A percentile compares a stretch with the other conserved stretches of the same genome.
Evolutionary conservation across 1,140 invertebrate species (phyloP).

Genomic region (Apis florea): DNA sequence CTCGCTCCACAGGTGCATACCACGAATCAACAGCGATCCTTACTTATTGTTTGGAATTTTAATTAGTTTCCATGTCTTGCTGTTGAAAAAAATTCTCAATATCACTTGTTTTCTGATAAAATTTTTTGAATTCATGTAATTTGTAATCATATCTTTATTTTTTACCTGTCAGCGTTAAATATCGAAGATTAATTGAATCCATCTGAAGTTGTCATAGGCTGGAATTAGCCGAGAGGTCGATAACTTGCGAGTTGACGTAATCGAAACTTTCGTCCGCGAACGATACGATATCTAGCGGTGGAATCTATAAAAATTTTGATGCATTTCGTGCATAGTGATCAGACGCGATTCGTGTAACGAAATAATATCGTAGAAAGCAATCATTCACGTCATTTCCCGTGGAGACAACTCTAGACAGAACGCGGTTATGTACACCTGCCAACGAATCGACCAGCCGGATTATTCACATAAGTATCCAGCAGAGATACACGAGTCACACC

Average conservation of each 20-base stretch:
- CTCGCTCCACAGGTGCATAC: background rate
- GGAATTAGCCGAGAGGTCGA: background rate
- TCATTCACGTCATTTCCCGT: constrained; percentile 32
- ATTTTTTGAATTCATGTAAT: too few species aligned
- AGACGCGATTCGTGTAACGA: background rate
- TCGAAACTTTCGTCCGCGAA: background rate
- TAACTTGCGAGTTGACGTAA: background rate
- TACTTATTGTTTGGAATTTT: constrained; percentile 33
- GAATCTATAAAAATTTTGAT: constrained; percentile 42
- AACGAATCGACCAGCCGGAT: constrained; percentile 39
- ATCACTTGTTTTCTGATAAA: background rate
- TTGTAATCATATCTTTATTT: background rate
- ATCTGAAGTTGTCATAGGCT: background rate
- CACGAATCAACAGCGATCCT: constrained; percentile 8
- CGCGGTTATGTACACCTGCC: constrained; percentile 30
- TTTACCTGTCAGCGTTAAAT: background rate
- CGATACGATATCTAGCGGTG: constrained; percentile 5
- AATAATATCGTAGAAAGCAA: constrained; percentile 28
- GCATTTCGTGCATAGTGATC: constrained; percentile 3
- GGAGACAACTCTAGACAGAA: background rate
- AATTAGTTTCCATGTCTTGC: background rate
- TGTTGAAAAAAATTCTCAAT: background rate
- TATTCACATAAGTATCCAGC: constrained; percentile 49
- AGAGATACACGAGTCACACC: constrained; percentile 54
- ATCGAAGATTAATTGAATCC: background rate